Conservation (phyloP, 2,797 vertebrate species). For the Microctenopoma steveboyesi region DNA sequence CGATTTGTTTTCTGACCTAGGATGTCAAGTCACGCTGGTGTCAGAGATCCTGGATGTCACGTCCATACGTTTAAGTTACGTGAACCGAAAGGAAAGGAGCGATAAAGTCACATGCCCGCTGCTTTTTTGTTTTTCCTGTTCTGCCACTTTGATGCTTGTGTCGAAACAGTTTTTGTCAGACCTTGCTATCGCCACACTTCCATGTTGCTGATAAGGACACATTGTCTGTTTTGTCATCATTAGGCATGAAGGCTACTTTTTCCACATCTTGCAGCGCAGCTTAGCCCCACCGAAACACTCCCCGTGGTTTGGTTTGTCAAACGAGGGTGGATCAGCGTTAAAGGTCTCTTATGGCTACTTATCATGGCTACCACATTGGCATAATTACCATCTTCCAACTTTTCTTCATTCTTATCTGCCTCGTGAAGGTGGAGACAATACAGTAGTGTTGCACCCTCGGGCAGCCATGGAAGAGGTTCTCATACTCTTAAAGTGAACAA, state of each 20-base stretch:
- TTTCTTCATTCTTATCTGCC: background rate
- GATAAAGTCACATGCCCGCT: background rate
- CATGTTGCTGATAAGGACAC: constrained; percentile 11
- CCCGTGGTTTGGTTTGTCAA: constrained; percentile 2
- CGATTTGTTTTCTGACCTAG: constrained; percentile 14
- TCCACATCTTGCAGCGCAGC: background rate
- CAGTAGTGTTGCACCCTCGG: background rate
- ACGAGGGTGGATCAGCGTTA: background rate
- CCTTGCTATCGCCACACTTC: background rate
- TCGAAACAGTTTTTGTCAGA: constrained; percentile 1
- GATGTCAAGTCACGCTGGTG: constrained; percentile 4
- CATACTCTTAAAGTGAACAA: too few relatives aligned
- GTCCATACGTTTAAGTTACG: background rate
- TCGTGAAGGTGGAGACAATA: background rate
- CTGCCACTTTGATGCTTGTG: constrained; percentile 14
- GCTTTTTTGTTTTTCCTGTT: constrained; percentile 19
- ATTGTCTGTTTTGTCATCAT: constrained; percentile 10
- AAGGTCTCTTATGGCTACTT: background rate
- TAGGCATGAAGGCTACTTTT: constrained; percentile 6
- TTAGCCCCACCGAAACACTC: background rate
- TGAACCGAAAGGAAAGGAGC: background rate
- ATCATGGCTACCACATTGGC: background rate
- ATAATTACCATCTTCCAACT: background rate
- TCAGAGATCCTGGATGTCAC: background rate
- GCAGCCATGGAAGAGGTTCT: background rate